Evolutionary conservation across 2,888 invertebrate species (phyloP).

Genomic region (Parnassius apollo): DNA sequence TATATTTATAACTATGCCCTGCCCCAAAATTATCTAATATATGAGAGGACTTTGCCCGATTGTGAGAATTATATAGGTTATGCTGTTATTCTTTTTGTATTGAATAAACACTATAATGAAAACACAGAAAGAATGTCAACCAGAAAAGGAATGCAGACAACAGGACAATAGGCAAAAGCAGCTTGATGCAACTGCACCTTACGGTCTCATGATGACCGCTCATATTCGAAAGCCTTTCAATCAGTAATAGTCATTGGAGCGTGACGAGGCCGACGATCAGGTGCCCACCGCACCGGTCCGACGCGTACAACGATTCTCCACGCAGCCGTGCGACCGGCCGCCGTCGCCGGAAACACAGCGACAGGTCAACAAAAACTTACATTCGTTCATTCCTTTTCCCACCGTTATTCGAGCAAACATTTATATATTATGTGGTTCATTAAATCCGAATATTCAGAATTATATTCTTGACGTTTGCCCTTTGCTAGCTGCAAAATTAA

Average conservation of each 20-base stretch:
- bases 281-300: conserved; percentile 62
- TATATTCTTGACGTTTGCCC: conserved; percentile 18
- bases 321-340: conserved; percentile 62
- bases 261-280: conserved; percentile 49
- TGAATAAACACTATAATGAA: conserved; percentile 8
- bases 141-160: conserved; percentile 12
- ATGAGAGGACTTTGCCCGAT: no score
- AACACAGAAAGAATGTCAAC: conserved; percentile 6
- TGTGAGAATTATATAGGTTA: no score
- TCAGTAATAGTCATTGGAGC: conserved; percentile 59
- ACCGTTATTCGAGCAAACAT: conserved; percentile 58
- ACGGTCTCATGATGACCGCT: conserved; percentile 54
- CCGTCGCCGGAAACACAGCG: conserved; percentile 72
- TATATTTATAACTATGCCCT: no score
- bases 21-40: no score
- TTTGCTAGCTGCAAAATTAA: not conserved
- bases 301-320: conserved; percentile 77
- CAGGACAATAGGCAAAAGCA: conserved; percentile 17
- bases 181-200: conserved; percentile 39
- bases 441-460: conserved; percentile 29
- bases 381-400: conserved; percentile 72
- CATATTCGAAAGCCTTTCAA: conserved; percentile 59
- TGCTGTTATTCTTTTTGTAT: not conserved
- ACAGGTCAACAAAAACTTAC: conserved; percentile 78
- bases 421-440: conserved; percentile 39